phyloP scores from a whole-genome alignment of 2,888 invertebrate genomes.

The Muscina levida region DNA sequence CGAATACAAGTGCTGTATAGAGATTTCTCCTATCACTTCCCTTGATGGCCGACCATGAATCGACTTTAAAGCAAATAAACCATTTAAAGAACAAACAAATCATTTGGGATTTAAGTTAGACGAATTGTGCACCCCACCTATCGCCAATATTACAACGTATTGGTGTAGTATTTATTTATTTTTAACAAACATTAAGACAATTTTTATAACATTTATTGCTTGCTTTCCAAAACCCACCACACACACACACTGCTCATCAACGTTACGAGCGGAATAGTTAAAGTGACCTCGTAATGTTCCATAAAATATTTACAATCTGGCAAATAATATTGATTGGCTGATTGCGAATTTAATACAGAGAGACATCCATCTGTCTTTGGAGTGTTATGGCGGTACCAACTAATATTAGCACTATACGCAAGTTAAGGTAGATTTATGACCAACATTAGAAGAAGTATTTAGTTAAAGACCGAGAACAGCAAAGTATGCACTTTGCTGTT shows the following conservation, averaged over 20 bases:
- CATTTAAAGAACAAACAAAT: too few species aligned
- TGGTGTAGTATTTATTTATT: too few species aligned
- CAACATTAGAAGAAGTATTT: not conserved
- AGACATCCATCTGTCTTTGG: not conserved
- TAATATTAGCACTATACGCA: not conserved
- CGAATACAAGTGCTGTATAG: too few species aligned
- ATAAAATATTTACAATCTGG: conserved; percentile 40
- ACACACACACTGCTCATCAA: too few species aligned
- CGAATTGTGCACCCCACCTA: too few species aligned
- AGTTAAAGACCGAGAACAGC: not conserved
- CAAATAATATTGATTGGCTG: conserved; percentile 34
- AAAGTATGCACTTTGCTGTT: not conserved
- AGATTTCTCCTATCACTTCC: too few species aligned
- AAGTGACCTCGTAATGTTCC: conserved; percentile 35
- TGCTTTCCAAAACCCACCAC: not conserved
- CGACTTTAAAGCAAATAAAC: too few species aligned
- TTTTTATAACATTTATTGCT: conserved; percentile 13
- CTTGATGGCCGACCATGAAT: too few species aligned
- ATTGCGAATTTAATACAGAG: not conserved
- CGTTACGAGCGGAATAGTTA: not conserved
- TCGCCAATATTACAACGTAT: too few species aligned
- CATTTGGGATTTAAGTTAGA: too few species aligned
- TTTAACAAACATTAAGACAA: conserved; percentile 21
- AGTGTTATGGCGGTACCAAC: not conserved
- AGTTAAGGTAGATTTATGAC: not conserved